phyloP scores from a whole-genome alignment of 2,113 vertebrate species.

The Clarias batrachus region DNA sequence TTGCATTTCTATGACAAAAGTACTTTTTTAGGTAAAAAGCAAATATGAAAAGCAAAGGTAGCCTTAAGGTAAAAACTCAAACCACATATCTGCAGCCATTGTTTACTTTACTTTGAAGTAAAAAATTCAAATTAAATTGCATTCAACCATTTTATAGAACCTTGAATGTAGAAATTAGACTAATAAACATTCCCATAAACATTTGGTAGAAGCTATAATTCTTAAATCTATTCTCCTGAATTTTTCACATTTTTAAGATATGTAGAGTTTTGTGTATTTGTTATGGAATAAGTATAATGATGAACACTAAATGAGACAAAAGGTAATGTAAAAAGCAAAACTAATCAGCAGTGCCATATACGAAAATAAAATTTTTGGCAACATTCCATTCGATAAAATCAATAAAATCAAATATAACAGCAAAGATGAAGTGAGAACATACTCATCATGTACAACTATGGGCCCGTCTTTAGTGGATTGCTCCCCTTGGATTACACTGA shows the following conservation, averaged over 20 bases:
- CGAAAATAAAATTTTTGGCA: not conserved
- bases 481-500: slow-evolving; percentile 83
- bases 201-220: not conserved
- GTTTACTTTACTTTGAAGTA: not conserved
- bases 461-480: slow-evolving; percentile 80
- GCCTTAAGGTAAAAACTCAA: not conserved
- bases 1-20: not conserved
- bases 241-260: not conserved
- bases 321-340: not conserved
- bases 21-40: not conserved
- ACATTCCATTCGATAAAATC: not conserved
- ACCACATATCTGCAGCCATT: not conserved
- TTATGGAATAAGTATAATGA: not conserved
- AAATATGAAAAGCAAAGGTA: not conserved
- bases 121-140: not conserved
- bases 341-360: not conserved
- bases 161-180: not conserved
- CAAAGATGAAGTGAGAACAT: slow-evolving; percentile 61
- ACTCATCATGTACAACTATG: slow-evolving; percentile 88
- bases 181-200: no score
- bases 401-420: not conserved
- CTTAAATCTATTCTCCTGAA: not conserved
- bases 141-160: not conserved
- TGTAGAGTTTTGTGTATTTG: not conserved
- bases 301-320: not conserved